Conservation (phyloP, 2,888 invertebrate genomes). For the Drosophila pseudotakahashii region DNA sequence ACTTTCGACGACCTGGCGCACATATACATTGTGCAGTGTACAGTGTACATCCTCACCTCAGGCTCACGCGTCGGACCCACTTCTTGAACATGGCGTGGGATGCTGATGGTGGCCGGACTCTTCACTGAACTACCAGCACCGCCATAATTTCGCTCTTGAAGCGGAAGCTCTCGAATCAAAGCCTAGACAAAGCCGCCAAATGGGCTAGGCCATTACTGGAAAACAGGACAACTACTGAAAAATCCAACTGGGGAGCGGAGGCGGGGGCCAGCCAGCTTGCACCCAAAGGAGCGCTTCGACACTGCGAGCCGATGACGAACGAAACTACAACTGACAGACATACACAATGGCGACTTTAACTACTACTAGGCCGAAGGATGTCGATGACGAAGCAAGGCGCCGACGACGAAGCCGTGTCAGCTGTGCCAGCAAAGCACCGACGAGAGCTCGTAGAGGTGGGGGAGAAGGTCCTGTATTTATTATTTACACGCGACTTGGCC, state of each 20-base stretch:
- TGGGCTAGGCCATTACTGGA: constrained; percentile 6
- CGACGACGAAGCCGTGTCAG: constrained; percentile 36
- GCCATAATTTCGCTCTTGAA: constrained; percentile 7
- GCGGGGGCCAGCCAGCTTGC: constrained; percentile 4
- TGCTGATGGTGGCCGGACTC: constrained; percentile 12
- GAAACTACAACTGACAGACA: constrained; percentile 64
- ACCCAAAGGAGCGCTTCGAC: constrained; percentile 26
- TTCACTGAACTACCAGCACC: constrained; percentile 1
- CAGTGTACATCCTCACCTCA: constrained; percentile 78
- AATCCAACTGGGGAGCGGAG: constrained; percentile 1
- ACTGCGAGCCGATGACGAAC: constrained; percentile 53
- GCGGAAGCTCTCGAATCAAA: constrained; percentile 13
- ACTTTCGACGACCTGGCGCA: constrained; percentile 35
- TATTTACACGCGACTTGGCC: constrained; percentile 45
- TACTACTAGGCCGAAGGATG: constrained; percentile 19
- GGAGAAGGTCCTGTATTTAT: constrained; percentile 34
- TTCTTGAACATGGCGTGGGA: constrained; percentile 80
- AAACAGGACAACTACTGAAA: constrained; percentile 10
- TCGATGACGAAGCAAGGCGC: constrained; percentile 18
- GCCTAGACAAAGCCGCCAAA: constrained; percentile 19
- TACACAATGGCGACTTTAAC: constrained; percentile 41
- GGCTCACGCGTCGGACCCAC: constrained; percentile 84
- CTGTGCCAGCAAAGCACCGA: constrained; percentile 22
- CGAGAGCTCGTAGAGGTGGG: neutral
- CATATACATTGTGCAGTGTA: neutral